A percentile compares a stretch with the other conserved stretches of the same genome.
These are phyloP conservation scores for Dryas iulia DNA, from an alignment of 1,140 invertebrate genomes.

Conservation along the genomic window DNA sequence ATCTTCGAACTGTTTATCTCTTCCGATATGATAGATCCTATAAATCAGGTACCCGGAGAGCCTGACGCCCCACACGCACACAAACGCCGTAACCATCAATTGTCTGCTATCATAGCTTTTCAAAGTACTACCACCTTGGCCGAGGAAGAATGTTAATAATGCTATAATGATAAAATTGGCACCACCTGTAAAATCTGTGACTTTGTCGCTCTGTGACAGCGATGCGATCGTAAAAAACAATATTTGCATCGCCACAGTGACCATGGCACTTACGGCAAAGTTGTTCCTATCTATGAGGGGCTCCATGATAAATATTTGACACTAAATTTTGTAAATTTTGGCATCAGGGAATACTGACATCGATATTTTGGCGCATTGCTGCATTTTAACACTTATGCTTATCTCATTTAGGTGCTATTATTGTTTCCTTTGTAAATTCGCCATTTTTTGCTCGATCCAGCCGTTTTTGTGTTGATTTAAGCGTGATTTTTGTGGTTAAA, in stretches of 20 bases:
- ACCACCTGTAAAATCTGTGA: slow-evolving; percentile 95
- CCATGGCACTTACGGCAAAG: slow-evolving; percentile 92
- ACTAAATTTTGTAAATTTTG: slow-evolving; percentile 56
- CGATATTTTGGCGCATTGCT: slow-evolving; percentile 64
- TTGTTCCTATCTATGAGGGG: slow-evolving; percentile 93
- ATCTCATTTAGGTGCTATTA: slow-evolving; percentile 35
- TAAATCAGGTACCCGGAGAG: slow-evolving; percentile 93
- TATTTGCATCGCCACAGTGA: slow-evolving; percentile 92
- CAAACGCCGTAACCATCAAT: slow-evolving; percentile 92
- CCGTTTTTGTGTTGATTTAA: slow-evolving; percentile 27
- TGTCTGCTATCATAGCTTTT: slow-evolving; percentile 92
- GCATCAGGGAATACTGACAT: slow-evolving; percentile 59
- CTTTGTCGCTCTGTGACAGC: slow-evolving; percentile 92
- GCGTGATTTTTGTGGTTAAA: slow-evolving; percentile 30
- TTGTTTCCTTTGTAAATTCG: slow-evolving; percentile 9
- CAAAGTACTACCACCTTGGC: slow-evolving; percentile 84
- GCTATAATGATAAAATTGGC: slow-evolving; percentile 95
- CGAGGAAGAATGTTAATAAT: slow-evolving; percentile 91
- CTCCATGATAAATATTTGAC: slow-evolving; percentile 66
- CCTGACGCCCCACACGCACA: slow-evolving; percentile 92
- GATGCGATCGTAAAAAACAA: slow-evolving; percentile 93
- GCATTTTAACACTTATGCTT: slow-evolving; percentile 54
- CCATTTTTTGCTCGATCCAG: slow-evolving; percentile 29
- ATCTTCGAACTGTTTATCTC: slow-evolving; percentile 95
- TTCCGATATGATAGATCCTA: slow-evolving; percentile 92